Percentiles rank a stretch among this genome's conserved stretches.
phyloP scores from a whole-genome alignment of 2,888 invertebrate genomes.

The Hirtodrosophila cameraria region DNA sequence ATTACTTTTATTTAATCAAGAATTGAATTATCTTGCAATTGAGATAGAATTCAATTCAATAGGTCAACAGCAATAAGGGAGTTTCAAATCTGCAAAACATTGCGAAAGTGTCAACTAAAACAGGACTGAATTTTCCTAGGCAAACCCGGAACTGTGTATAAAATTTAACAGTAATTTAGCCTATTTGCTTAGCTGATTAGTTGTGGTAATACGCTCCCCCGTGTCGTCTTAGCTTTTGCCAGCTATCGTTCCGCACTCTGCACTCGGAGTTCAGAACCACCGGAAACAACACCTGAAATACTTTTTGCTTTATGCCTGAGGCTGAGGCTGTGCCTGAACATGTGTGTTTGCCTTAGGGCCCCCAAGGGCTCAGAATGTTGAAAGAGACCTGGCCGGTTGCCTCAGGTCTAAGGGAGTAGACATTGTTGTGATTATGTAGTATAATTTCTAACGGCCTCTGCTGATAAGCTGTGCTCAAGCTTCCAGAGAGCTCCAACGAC shows the following conservation, averaged over 20 bases:
- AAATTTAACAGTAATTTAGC: not conserved
- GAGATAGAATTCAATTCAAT: no score
- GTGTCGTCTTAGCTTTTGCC: not conserved
- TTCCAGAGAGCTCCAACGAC: slow-evolving; percentile 26
- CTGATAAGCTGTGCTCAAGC: slow-evolving; percentile 52
- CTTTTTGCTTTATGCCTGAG: no score
- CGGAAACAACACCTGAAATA: slow-evolving; percentile 49
- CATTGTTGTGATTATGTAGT: slow-evolving; percentile 20
- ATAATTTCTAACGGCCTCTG: slow-evolving; percentile 49
- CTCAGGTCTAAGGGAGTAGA: not conserved
- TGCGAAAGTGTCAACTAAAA: no score
- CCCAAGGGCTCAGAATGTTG: slow-evolving; percentile 8
- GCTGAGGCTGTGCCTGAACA: not conserved
- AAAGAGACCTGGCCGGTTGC: slow-evolving; percentile 11
- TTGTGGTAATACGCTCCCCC: not conserved
- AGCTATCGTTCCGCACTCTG: not conserved
- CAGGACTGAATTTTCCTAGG: no score
- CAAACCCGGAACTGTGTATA: no score
- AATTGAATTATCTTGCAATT: no score
- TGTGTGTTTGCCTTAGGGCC: slow-evolving; percentile 22
- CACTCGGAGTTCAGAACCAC: not conserved
- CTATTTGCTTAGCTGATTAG: not conserved
- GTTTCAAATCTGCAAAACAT: no score
- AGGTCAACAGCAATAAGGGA: no score
- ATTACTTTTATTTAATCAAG: no score